Base-by-base conservation (phyloP, 2,113 vertebrate genomes). In the Campylomormyrus numenius region DNA sequence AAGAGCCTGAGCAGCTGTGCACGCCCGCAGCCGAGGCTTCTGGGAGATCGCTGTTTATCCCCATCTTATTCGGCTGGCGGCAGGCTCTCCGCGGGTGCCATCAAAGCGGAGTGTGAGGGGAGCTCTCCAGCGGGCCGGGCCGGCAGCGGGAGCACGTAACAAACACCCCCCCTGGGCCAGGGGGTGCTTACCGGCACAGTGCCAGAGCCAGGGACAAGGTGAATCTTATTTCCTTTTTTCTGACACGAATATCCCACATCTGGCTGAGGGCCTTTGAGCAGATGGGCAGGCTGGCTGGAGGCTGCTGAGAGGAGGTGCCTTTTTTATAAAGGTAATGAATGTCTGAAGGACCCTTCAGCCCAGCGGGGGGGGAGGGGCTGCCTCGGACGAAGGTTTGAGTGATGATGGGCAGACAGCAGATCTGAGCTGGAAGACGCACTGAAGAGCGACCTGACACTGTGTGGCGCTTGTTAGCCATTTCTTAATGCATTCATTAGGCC, bases 301-400 rank as follows among this genome's bases (percentile, higher is more conserved):
- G 93, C 91, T 92, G 94, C 93, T 92, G 93, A 93, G 93, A 94
- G 95, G 94, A 93, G 94, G 94, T 94, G 94, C 62, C 62, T 31
- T 95, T 96, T 96, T 96, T 94, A 96, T 96, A 96, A 96, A 93
- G 94, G 93, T 96, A 96, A 96, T 96, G 95, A 96, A 96, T 95
- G 95, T 96, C 95, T 94, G 94, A 95, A 95, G 94, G 90, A 92
- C 93, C 94, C 91, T 92, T 91, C 89, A 45, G 90, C 93, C 95
- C 94, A 91, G 91, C 58, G 91, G 93, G 90, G 92, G 93, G 94
- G 94, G 93, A 2, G 39, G 39, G 39, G 39, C 39, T 39, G 39
- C 39, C 11, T 17, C 4, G 27, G 13, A 17, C 4, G 3, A 77
- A 3, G 35, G 1, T 42, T 39, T 17, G 87, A 92, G 88, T 88